Evolutionary conservation across 1,140 invertebrate genomes (phyloP), one percentile per base, ranked within the genome.

Genomic region (Anastrepha obliqua): DNA sequence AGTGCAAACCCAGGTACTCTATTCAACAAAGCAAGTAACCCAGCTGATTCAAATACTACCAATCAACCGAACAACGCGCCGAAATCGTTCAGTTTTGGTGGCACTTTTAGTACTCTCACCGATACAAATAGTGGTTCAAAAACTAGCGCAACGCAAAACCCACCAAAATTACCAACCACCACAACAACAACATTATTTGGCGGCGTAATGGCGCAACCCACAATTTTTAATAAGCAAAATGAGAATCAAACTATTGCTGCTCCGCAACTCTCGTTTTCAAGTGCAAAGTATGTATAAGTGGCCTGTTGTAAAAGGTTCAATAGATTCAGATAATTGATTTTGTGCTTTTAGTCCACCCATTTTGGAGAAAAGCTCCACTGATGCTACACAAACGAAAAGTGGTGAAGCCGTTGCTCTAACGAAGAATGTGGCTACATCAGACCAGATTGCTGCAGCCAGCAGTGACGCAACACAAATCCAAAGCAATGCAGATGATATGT

Each of bases 401-500:
- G 13, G 17, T 67, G 51, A 29, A 17, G 51, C 29, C 9, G n/a
- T 60, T 17, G 74, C 74, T 70, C 39, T 7, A 47, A 17, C 15
- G 2, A 47, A 74, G 42, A 42, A 74, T 7, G 15, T 55, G 0
- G 11, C 51, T 55, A 55, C 39, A 74, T 5, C 39, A n/a, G 65
- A 17, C 0, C 44, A 6, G 13, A 29, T 15, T 81, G 17, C 17
- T 81, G 9, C 7, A 11, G 47, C 17, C 7, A 29, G 7, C n/a
- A n/a, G 17, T 13, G 8, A n/a, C 29, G 7, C 70, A 17, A n/a
- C 44, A 4, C 39, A 74, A 74, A 74, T 15, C 8, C 20, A 44
- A 29, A 47, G 42, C 0, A 47, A 81, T 78, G 39, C 89, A 17
- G 58, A 87, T 5, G 88, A 89, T 70, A 67, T 87, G 6, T 11